Conservation (phyloP, 1,140 invertebrate species). For the Drosophila sproati region DNA sequence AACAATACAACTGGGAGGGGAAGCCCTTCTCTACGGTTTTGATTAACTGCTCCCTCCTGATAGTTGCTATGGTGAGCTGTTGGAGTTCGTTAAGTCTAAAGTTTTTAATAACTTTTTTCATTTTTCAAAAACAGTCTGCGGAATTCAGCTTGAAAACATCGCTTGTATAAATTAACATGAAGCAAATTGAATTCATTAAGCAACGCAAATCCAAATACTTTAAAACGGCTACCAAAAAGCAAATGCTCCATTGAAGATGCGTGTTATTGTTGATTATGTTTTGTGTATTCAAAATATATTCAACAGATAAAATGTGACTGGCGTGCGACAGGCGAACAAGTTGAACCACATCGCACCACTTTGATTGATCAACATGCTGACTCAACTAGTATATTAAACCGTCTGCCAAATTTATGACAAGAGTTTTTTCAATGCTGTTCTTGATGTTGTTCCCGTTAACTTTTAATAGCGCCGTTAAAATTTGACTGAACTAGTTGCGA, state of each 20-base stretch:
- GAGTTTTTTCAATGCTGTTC: not conserved
- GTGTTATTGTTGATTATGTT: slow-evolving; percentile 58
- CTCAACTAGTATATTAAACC: slow-evolving; percentile 14
- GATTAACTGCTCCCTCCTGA: slow-evolving; percentile 1
- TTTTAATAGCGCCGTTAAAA: slow-evolving; percentile 13
- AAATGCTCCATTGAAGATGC: slow-evolving; percentile 51
- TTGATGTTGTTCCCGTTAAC: slow-evolving; percentile 9
- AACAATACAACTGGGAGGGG: not conserved
- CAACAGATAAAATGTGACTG: slow-evolving; percentile 27
- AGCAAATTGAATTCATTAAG: slow-evolving; percentile 29
- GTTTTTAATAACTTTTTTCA: not conserved
- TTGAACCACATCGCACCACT: not conserved
- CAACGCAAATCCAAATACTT: slow-evolving; percentile 29
- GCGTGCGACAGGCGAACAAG: slow-evolving; percentile 31
- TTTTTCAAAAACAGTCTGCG: slow-evolving; percentile 4
- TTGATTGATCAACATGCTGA: slow-evolving; percentile 29
- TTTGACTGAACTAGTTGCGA: not conserved
- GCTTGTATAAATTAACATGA: slow-evolving; percentile 8
- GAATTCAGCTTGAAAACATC: not conserved
- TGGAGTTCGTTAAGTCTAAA: not conserved
- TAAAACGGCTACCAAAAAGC: slow-evolving; percentile 21
- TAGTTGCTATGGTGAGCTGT: slow-evolving; percentile 9
- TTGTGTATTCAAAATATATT: slow-evolving; percentile 30
- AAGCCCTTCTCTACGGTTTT: not conserved
- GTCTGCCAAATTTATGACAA: slow-evolving; percentile 20